Conservation (phyloP, 2,888 invertebrate genomes). For the Epiperipatus broadwayi region DNA sequence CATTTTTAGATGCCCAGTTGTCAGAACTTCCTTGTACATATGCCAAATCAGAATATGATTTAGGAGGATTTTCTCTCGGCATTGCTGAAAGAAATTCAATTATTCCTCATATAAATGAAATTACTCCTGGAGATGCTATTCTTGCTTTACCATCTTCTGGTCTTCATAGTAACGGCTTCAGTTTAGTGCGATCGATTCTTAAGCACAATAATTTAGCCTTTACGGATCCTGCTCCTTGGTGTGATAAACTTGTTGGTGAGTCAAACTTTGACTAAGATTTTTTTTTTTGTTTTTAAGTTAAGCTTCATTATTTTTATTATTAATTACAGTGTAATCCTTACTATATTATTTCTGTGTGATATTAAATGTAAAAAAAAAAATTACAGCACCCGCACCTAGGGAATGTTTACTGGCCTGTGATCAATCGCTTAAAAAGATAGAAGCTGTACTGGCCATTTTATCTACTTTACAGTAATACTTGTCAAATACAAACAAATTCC, state of each 20-base stretch:
- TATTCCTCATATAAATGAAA: conserved; percentile 45
- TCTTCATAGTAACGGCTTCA: conserved; percentile 85
- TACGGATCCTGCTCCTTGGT: conserved; percentile 49
- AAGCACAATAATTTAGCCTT: conserved; percentile 43
- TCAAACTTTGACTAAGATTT: conserved; percentile 15
- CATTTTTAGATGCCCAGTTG: conserved; percentile 61
- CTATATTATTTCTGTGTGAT: too few relatives aligned
- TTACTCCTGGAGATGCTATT: conserved; percentile 53
- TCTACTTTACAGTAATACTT: too few relatives aligned
- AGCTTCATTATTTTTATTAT: neutral
- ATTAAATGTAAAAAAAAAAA: too few relatives aligned
- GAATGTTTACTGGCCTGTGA: too few relatives aligned
- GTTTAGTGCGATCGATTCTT: conserved; percentile 61
- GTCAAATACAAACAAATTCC: too few relatives aligned
- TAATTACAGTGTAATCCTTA: neutral
- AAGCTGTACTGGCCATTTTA: too few relatives aligned
- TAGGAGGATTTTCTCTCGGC: conserved; percentile 89
- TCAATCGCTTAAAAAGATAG: too few relatives aligned
- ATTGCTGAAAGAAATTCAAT: conserved; percentile 58
- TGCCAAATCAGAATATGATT: conserved; percentile 63
- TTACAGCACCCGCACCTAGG: too few relatives aligned
- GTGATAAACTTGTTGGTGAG: too few relatives aligned
- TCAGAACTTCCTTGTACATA: conserved; percentile 96
- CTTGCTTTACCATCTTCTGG: conserved; percentile 75
- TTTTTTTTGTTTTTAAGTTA: neutral